These are phyloP conservation scores for Ochotona princeps DNA, from an alignment of 2,113 vertebrate species.

Conservation along the genomic window DNA sequence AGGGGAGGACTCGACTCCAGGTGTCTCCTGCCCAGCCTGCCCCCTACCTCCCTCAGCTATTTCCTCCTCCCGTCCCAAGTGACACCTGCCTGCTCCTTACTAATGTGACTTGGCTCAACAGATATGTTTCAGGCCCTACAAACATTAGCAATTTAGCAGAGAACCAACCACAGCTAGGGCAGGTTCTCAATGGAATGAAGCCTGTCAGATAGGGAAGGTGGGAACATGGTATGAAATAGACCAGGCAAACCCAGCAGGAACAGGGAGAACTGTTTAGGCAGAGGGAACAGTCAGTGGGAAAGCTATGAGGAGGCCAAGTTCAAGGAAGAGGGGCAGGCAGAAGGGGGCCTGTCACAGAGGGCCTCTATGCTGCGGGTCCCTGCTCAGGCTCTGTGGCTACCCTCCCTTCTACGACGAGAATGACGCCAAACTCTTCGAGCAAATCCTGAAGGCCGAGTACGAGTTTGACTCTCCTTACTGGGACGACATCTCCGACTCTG, in stretches of 20 bases:
- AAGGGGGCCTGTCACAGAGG: neutral
- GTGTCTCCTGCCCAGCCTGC: too few species aligned
- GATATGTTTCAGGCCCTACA: constrained; percentile 27
- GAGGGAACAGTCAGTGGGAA: neutral
- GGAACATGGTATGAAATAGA: neutral
- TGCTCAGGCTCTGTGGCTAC: constrained; percentile 95
- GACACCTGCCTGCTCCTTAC: neutral
- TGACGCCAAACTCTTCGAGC: constrained; percentile 97
- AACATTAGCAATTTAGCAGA: constrained; percentile 26
- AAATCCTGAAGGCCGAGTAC: constrained; percentile 97
- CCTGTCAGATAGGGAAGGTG: neutral
- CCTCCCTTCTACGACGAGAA: constrained; percentile 99
- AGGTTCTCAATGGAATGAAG: constrained; percentile 5
- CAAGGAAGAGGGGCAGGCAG: neutral
- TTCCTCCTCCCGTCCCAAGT: neutral
- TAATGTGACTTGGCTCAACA: constrained; percentile 11
- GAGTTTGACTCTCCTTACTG: constrained; percentile 99
- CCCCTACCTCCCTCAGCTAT: neutral
- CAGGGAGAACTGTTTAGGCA: neutral
- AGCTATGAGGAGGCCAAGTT: neutral
- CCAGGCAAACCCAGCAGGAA: neutral
- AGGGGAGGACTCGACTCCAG: too few species aligned
- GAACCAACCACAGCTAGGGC: neutral
- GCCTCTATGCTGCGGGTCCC: neutral
- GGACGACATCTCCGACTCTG: constrained; percentile 99